A percentile compares a stretch with the other conserved stretches of the same genome.
These are phyloP conservation scores for Lasioglossum morio DNA, from an alignment of 2,888 invertebrate species.

Conservation along the genomic window DNA sequence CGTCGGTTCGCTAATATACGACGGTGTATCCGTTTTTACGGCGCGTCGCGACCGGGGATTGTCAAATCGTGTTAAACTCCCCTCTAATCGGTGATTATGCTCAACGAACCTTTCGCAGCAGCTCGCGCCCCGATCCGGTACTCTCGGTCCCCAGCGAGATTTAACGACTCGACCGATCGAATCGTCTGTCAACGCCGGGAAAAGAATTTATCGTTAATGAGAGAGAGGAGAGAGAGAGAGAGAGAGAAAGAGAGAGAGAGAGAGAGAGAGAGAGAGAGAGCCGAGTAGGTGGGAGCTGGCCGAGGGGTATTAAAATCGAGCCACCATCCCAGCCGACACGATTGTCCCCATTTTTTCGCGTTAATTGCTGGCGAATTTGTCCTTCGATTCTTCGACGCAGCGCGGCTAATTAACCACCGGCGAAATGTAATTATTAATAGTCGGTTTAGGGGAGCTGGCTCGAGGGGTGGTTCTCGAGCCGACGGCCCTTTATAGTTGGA, in stretches of 20 bases:
- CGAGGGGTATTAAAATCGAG: conserved; percentile 36
- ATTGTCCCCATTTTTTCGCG: conserved; percentile 28
- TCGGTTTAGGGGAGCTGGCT: neutral
- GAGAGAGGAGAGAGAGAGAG: conserved; percentile 21
- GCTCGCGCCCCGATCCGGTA: conserved; percentile 45
- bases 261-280: neutral
- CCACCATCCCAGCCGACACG: conserved; percentile 13
- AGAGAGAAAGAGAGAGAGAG: conserved; percentile 28
- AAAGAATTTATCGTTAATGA: conserved; percentile 66
- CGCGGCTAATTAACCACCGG: conserved; percentile 36
- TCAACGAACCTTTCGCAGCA: conserved; percentile 67
- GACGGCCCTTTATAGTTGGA: neutral
- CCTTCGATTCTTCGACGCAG: conserved; percentile 28
- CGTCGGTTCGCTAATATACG: conserved; percentile 52
- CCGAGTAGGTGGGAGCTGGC: neutral
- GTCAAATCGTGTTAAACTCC: conserved; percentile 72
- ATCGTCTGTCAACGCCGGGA: conserved; percentile 60
- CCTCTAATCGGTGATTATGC: conserved; percentile 69
- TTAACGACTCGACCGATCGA: conserved; percentile 57
- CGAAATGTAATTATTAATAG: conserved; percentile 49
- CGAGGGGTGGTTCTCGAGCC: neutral
- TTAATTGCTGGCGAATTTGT: conserved; percentile 45
- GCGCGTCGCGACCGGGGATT: conserved; percentile 62
- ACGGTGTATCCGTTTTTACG: conserved; percentile 65
- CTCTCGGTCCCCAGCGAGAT: conserved; percentile 38